These are phyloP conservation scores for Phrixothrix hirtus DNA, from an alignment of 2,888 invertebrate genomes.

Conservation along the genomic window DNA sequence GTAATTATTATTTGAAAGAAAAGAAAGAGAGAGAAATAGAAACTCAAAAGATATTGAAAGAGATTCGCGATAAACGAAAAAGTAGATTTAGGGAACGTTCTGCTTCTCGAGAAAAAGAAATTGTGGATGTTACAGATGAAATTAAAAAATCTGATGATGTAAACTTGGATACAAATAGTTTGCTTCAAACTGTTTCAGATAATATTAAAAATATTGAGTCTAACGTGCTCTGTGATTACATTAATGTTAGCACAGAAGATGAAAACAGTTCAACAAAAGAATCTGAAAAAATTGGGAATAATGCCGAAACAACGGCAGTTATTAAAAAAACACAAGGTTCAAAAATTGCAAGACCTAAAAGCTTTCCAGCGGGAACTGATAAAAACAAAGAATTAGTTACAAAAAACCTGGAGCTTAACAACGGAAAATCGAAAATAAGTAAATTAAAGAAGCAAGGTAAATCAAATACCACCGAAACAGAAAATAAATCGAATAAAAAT, in stretches of 20 bases:
- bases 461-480: conserved; percentile 12
- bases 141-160: conserved; percentile 17
- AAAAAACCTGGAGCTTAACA: conserved; percentile 40
- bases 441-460: conserved; percentile 34
- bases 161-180: conserved; percentile 33
- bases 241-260: conserved; percentile 36
- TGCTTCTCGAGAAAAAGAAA: conserved; percentile 45
- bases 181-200: conserved; percentile 45
- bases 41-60: conserved; percentile 68
- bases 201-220: conserved; percentile 49
- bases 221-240: conserved; percentile 45
- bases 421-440: conserved; percentile 55
- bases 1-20: conserved; percentile 66
- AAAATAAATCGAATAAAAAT: conserved; percentile 53
- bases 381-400: conserved; percentile 41
- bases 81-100: conserved; percentile 46
- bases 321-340: conserved; percentile 53
- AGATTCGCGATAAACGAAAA: conserved; percentile 66
- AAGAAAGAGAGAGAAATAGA: conserved; percentile 69
- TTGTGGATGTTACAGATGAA: too few species aligned
- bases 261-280: background rate
- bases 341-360: conserved; percentile 61
- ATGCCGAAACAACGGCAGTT: conserved; percentile 17
- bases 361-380: conserved; percentile 59
- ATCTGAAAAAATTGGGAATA: conserved; percentile 42